These are phyloP conservation scores for Cyclophora punctaria DNA, from an alignment of 2,888 invertebrate genomes.

Conservation along the genomic window DNA sequence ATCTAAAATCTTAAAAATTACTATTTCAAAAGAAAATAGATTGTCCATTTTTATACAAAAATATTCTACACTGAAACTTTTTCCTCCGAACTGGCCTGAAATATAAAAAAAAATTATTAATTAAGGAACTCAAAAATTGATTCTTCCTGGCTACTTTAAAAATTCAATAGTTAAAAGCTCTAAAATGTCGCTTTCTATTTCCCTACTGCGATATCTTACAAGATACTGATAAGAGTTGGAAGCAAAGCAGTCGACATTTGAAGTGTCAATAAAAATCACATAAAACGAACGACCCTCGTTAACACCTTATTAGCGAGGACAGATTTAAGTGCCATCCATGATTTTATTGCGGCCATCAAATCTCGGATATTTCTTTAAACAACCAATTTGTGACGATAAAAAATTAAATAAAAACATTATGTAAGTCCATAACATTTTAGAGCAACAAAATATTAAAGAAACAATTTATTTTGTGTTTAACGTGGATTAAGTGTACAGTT, in stretches of 20 bases:
- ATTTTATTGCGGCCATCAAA: conserved; percentile 53
- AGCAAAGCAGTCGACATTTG: conserved; percentile 38
- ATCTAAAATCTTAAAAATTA: not conserved
- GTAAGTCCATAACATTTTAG: too few relatives aligned
- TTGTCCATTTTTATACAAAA: too few relatives aligned
- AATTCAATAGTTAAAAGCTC: conserved; percentile 24
- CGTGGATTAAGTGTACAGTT: too few relatives aligned
- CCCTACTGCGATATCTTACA: conserved; percentile 27
- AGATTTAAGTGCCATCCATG: conserved; percentile 58
- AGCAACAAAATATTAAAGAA: too few relatives aligned
- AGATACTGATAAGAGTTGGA: conserved; percentile 60
- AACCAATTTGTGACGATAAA: conserved; percentile 38
- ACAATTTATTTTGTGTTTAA: too few relatives aligned
- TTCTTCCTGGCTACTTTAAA: conserved; percentile 5
- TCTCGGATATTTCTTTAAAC: conserved; percentile 38
- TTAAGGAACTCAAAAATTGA: conserved; percentile 8
- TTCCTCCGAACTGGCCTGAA: not conserved
- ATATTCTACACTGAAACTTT: too few relatives aligned
- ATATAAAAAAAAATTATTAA: too few relatives aligned
- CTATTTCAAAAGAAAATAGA: not conserved
- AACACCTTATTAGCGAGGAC: conserved; percentile 63
- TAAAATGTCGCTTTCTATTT: conserved; percentile 50
- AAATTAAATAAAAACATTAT: not conserved
- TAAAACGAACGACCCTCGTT: conserved; percentile 68
- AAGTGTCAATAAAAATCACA: conserved; percentile 67